A percentile compares a stretch with the other conserved stretches of the same genome.
Evolutionary conservation across 2,797 vertebrate species (phyloP).

Genomic region (Coracias cyanogaster): DNA sequence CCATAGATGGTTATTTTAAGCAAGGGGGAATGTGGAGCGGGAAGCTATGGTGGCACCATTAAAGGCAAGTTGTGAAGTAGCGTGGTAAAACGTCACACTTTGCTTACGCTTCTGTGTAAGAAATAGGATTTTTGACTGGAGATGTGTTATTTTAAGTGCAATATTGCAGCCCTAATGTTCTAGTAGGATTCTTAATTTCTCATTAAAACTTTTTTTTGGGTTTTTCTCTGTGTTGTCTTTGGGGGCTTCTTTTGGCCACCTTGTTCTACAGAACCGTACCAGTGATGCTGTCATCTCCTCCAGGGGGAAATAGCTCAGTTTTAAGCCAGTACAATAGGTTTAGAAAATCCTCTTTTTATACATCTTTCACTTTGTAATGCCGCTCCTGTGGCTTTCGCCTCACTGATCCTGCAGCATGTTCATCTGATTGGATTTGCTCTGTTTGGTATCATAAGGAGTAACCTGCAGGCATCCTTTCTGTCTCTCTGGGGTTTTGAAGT

Average conservation of each 20-base stretch:
- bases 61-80: background rate
- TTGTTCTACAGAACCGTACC: background rate
- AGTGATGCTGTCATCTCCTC: background rate
- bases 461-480: conserved; percentile 40
- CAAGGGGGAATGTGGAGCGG: background rate
- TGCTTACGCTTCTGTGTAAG: background rate
- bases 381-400: background rate
- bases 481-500: conserved; percentile 36
- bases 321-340: conserved; percentile 31
- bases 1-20: background rate
- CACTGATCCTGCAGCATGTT: conserved; percentile 50
- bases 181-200: background rate
- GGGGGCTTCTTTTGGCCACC: background rate
- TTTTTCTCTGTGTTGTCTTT: background rate
- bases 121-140: background rate
- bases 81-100: rapidly evolving
- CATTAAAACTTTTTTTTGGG: background rate
- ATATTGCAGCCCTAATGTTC: background rate
- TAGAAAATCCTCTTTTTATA: conserved; percentile 55
- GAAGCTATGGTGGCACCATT: background rate
- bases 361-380: conserved; percentile 24
- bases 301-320: background rate
- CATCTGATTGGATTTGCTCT: conserved; percentile 66
- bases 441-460: conserved; percentile 45
- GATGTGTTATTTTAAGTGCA: background rate